Evolutionary conservation across 2,113 vertebrate genomes (phyloP).

Genomic region (Canis aureus): DNA sequence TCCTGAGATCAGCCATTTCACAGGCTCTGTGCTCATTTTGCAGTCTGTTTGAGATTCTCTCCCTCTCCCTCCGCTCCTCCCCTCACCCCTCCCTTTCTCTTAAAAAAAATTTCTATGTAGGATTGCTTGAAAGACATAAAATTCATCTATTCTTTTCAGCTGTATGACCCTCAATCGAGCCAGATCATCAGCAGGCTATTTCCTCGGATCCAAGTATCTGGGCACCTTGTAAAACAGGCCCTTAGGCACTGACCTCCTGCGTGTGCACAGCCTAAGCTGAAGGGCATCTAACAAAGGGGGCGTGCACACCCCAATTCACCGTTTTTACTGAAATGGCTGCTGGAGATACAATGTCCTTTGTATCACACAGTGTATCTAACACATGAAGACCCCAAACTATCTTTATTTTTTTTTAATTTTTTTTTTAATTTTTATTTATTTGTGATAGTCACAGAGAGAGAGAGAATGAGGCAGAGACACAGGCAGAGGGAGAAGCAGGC

Average conservation of each 20-base stretch:
- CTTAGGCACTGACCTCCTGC: background rate
- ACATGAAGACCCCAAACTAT: background rate
- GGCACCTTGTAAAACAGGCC: background rate
- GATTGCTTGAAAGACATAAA: background rate
- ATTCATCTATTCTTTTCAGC: background rate
- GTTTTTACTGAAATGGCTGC: background rate
- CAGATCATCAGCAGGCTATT: background rate
- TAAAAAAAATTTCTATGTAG: background rate
- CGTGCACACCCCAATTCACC: fast-evolving
- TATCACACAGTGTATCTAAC: fast-evolving
- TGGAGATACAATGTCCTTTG: background rate
- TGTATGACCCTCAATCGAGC: background rate
- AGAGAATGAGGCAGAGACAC: too few species aligned
- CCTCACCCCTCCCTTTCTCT: background rate
- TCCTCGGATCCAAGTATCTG: fast-evolving
- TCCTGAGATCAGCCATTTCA: background rate
- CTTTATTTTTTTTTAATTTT: background rate
- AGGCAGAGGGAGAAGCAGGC: too few species aligned
- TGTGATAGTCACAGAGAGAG: too few species aligned
- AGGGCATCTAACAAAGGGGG: background rate
- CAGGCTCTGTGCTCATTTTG: background rate
- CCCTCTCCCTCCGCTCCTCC: background rate
- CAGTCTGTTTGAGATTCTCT: background rate
- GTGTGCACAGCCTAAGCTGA: background rate
- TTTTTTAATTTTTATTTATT: too few species aligned